Conservation (phyloP, 2,797 vertebrate genomes). For the Macrochelys suwanniensis region DNA sequence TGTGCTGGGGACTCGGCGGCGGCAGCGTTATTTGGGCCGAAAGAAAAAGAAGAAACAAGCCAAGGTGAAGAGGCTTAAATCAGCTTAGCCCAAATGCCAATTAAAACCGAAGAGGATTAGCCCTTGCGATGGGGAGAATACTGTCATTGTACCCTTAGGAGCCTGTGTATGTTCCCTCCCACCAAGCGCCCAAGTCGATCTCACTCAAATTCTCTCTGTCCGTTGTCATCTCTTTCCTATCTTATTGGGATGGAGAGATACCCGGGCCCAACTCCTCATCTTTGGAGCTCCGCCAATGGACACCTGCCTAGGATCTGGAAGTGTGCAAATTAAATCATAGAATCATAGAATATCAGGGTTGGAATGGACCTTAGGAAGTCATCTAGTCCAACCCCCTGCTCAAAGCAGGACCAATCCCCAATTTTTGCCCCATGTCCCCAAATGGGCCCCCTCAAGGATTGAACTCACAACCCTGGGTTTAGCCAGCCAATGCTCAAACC, state of each 20-base stretch:
- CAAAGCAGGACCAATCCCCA: no score
- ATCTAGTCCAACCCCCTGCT: no score
- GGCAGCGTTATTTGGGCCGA: conserved; percentile 68
- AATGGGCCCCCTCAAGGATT: no score
- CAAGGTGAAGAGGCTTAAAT: conserved; percentile 88
- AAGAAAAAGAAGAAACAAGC: conserved; percentile 25
- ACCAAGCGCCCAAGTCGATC: background rate
- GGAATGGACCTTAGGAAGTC: no score
- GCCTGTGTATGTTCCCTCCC: background rate
- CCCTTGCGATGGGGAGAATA: conserved; percentile 75
- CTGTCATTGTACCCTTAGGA: conserved; percentile 68
- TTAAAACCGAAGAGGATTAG: conserved; percentile 84
- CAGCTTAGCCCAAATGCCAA: conserved; percentile 90
- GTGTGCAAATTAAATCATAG: background rate
- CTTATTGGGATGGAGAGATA: rapidly evolving
- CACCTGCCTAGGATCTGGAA: background rate
- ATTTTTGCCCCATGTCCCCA: no score
- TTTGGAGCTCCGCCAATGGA: background rate
- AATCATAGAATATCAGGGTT: no score
- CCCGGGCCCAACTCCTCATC: background rate
- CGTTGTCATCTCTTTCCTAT: background rate
- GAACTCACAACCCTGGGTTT: no score
- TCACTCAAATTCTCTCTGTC: background rate
- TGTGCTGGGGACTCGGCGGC: conserved; percentile 62
- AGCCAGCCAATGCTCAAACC: no score